Evolutionary conservation across 2,797 vertebrate genomes (phyloP).

Genomic region (Anisognathus igniventris): DNA sequence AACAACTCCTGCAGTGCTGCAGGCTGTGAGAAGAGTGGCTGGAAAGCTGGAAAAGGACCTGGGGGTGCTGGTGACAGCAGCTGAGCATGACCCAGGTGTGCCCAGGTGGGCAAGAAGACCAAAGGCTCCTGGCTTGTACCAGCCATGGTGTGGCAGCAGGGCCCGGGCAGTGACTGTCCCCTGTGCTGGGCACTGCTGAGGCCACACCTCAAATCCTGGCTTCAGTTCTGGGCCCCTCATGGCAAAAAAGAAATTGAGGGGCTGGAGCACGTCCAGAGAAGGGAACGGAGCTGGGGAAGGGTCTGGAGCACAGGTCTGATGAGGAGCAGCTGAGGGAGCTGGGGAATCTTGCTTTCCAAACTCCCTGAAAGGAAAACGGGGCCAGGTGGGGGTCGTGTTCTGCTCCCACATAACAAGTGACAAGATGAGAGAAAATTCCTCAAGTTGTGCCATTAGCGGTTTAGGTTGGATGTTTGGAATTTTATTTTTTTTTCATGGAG

Average conservation of each 20-base stretch:
- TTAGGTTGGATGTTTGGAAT: neutral
- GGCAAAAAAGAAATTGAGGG: neutral
- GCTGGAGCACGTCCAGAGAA: neutral
- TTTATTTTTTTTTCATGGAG: neutral
- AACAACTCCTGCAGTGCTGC: neutral
- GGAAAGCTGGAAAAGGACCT: neutral
- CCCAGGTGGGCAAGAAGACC: neutral
- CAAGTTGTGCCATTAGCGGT: neutral
- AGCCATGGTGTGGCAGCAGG: neutral
- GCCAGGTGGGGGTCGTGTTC: neutral
- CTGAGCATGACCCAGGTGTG: neutral
- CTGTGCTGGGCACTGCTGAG: neutral
- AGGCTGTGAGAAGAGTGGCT: neutral
- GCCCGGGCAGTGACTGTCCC: neutral
- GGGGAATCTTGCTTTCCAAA: neutral
- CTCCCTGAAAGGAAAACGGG: neutral
- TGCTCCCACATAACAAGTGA: neutral
- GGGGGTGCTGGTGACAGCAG: neutral
- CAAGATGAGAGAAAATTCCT: neutral
- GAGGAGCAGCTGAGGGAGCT: neutral
- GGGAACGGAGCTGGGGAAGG: neutral
- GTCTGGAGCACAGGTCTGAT: neutral
- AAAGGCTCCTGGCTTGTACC: accelerated
- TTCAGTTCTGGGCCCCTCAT: neutral
- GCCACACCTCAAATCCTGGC: neutral